These are phyloP conservation scores for Scytalopus superciliaris DNA, from an alignment of 2,113 vertebrate species.

Conservation along the genomic window DNA sequence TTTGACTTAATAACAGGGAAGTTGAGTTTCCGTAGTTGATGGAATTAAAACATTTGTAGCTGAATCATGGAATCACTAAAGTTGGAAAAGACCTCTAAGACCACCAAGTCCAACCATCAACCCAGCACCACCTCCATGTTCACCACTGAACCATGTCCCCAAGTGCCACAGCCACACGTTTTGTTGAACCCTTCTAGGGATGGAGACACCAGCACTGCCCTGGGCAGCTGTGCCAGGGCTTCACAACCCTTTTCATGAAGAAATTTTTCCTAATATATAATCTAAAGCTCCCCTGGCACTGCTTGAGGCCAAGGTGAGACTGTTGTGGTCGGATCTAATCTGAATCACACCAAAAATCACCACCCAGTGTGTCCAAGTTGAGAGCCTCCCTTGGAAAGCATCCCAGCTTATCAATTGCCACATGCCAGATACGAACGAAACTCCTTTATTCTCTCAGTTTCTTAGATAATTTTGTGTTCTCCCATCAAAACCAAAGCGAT, in stretches of 20 bases:
- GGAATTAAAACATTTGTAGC: background rate
- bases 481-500: background rate
- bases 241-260: background rate
- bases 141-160: background rate
- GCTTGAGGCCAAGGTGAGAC: background rate
- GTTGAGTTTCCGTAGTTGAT: background rate
- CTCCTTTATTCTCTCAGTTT: background rate
- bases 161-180: background rate
- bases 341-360: background rate
- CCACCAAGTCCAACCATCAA: background rate
- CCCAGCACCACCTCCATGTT: background rate
- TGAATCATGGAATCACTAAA: background rate
- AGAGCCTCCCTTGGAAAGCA: background rate
- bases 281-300: background rate
- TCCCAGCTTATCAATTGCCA: background rate
- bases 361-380: background rate
- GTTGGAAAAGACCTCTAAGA: background rate
- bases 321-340: background rate
- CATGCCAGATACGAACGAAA: background rate
- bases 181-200: background rate
- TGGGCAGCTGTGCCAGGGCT: background rate
- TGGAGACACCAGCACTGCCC: background rate
- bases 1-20: background rate
- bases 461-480: background rate
- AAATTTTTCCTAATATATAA: background rate